Percentiles rank a stretch among this genome's conserved stretches.
phyloP scores from a whole-genome alignment of 53 echinoderm and acorn worm genomes.

The Echinometra lucunter region DNA sequence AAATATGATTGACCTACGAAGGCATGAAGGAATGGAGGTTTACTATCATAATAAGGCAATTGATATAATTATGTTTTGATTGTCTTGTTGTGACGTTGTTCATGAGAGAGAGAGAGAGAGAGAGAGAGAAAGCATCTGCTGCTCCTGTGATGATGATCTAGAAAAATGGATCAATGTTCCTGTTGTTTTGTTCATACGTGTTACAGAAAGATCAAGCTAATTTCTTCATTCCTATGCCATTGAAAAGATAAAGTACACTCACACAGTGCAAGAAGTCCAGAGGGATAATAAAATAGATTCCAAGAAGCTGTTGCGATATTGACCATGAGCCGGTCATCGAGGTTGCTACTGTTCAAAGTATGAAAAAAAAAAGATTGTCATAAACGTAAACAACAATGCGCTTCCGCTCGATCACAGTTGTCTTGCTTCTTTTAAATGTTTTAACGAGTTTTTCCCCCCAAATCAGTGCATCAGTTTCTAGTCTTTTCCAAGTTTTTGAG shows the following conservation, averaged over 20 bases:
- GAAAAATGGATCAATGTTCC: background rate
- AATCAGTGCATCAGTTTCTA: background rate
- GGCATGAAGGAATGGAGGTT: background rate
- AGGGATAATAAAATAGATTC: background rate
- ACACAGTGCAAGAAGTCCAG: background rate
- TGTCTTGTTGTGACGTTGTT: background rate
- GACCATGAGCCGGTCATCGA: background rate
- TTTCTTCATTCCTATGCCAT: background rate
- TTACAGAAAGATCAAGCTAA: background rate
- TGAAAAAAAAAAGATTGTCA: background rate
- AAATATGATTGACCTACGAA: background rate
- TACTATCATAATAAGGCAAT: background rate
- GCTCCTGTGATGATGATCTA: background rate
- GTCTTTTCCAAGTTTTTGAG: background rate
- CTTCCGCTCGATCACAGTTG: background rate
- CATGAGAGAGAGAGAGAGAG: no score
- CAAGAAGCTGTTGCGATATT: background rate
- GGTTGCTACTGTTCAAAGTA: background rate
- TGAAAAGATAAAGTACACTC: conserved; percentile 14
- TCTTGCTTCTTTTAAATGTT: background rate
- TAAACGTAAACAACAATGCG: conserved; percentile 2
- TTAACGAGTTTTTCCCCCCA: background rate
- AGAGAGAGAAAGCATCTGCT: background rate
- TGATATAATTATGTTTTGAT: background rate
- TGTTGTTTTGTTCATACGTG: background rate